Base-by-base conservation (phyloP, 2,888 invertebrate species). In the Heliconius sara region DNA sequence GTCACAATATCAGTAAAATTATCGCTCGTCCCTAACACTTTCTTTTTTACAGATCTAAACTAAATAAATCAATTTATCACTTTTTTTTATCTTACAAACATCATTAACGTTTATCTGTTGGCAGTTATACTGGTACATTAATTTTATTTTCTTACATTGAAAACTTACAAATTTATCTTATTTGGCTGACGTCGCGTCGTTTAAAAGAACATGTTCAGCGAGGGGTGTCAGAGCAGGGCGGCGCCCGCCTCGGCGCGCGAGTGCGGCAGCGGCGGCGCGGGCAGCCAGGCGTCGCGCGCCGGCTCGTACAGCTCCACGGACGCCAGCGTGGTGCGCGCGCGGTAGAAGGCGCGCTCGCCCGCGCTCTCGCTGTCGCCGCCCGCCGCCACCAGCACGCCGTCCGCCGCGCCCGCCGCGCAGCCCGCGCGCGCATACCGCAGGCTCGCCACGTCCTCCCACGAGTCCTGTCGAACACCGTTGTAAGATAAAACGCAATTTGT, bases 161-260 rank as follows among this genome's bases (percentile, higher is more conserved):
- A 57, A 72, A 72, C 27, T 72, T 68, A 68, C n/a, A 12, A 39
- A 39, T 39, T 39, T 12, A 22, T 13, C 39, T 43, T 22, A 68
- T 68, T 68, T 68, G 68, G 68, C 68, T 70, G 68, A 43, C 68
- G 25, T 43, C 43, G 25, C 13, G 43, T 70, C n/a, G 22, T 30
- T 34, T 34, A 34, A 30, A 67, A 68, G 68, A 43, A 68, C 1
- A 68, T n/a, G n/a, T 68, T 68, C 6, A 68, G 16, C 25, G n/a
- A 43, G 13, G 6, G 7, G 81, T 82, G 95, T 96, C 96, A 97
- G 89, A 97, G 97, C 88, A 98, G 97, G 79, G 98, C 97, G 82
- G 98, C 98, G 81, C 98, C 98, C 70, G 98, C 98, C 93, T 98
- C 98, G 77, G 98, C 97, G 83, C 98, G 96, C 85, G 97, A 97